Evolutionary conservation across 2,888 invertebrate species (phyloP), one percentile per base, ranked within the genome.

Genomic region (Melanotus villosus): DNA sequence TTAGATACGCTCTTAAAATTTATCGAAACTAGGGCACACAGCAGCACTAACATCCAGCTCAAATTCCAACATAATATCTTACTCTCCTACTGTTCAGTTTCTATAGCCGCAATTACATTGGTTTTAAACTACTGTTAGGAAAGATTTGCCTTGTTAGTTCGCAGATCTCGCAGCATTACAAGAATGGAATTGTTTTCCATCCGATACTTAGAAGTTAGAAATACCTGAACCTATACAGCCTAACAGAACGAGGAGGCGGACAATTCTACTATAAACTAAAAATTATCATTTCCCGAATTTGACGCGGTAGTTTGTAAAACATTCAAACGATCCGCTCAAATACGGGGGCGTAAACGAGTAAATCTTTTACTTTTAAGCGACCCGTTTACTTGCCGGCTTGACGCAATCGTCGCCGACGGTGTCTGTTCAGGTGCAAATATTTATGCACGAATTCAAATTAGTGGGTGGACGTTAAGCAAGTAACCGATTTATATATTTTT

Each of bases 351-450:
- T 63, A 54, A 34, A 19, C 30, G 18, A 23, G 41, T 41, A 52
- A 30, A 43, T 54, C 41, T 58, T 43, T 60, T 32, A 34, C 59
- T 65, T 65, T 56, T 32, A 16, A 56, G 38, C 56, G 38, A 56
- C 56, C 54, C 52, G 52, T n/a, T 52, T 52, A 32, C 52, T 50
- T 54, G 21, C 38, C 56, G 36, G 19, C 32, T 52, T 34, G 45
- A 34, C 56, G 65, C 38, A 65, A 65, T 57, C 47, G 26, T 41
- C 26, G 43, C 41, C 47, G 34, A 30, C 45, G 45, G 45, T 60
- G 43, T 3, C 32, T 34, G 43, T 47, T 65, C 65, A 58, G 47
- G 65, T 65, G 65, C 65, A 65, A 65, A 65, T 65, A 34, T 65
- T 57, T 65, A 65, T 57, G 65, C 50, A 50, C 41, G n/a, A 47